A percentile compares a stretch with the other conserved stretches of the same genome.
These are phyloP conservation scores for Hemiprocne comata DNA, from an alignment of 2,113 vertebrate genomes.

Conservation along the genomic window DNA sequence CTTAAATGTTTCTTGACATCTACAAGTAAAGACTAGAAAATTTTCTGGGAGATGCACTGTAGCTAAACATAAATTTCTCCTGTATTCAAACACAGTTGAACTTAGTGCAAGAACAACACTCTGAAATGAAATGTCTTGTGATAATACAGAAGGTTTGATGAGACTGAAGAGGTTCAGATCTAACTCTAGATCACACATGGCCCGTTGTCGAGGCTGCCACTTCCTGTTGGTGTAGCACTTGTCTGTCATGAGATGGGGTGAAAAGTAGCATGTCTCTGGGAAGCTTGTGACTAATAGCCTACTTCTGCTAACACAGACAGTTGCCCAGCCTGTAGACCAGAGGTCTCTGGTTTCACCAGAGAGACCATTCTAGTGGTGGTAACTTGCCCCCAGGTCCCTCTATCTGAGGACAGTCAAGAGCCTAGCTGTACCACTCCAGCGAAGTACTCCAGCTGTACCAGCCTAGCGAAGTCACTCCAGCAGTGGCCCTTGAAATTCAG, in stretches of 20 bases:
- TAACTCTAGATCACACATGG: not conserved
- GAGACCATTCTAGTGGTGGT: not conserved
- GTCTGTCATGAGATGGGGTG: not conserved
- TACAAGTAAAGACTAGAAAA: not conserved
- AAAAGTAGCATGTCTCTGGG: not conserved
- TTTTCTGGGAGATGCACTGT: not conserved
- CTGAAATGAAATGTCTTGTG: not conserved
- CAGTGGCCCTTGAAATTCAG: not conserved
- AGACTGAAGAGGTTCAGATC: fast-evolving
- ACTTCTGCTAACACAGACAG: not conserved
- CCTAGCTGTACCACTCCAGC: not conserved
- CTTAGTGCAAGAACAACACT: not conserved
- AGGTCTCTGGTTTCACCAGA: too few relatives aligned
- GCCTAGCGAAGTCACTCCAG: not conserved
- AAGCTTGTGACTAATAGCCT: not conserved
- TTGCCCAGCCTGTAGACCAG: not conserved
- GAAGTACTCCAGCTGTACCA: not conserved
- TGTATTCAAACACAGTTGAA: not conserved
- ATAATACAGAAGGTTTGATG: not conserved
- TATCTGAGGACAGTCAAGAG: not conserved
- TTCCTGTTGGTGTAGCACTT: not conserved
- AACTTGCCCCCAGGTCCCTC: not conserved
- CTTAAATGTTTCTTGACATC: not conserved
- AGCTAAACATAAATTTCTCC: not conserved
- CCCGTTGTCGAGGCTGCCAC: not conserved